Percentiles rank a stretch among this genome's conserved stretches.
Evolutionary conservation across 2,113 vertebrate genomes (phyloP).

Genomic region (Murina feae): DNA sequence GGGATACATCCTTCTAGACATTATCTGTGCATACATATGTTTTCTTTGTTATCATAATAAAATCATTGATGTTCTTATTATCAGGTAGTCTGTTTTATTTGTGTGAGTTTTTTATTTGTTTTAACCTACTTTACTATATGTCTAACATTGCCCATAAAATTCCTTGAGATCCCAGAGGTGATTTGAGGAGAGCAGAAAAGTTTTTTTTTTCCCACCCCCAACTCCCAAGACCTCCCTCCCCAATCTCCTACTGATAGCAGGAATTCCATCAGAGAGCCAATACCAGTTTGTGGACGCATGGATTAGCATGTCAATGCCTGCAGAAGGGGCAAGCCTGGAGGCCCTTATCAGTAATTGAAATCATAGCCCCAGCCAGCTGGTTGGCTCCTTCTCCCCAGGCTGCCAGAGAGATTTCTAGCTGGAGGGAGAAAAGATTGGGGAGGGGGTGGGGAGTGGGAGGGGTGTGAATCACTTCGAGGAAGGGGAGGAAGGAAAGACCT

Average conservation of each 20-base stretch:
- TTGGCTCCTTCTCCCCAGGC: neutral
- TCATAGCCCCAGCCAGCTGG: neutral
- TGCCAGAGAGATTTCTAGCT: neutral
- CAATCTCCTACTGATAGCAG: neutral
- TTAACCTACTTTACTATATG: neutral
- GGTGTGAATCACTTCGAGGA: neutral
- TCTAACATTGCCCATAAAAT: neutral
- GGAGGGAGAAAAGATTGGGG: neutral
- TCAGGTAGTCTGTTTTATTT: neutral
- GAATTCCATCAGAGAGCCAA: neutral
- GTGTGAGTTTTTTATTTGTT: neutral
- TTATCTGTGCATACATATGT: neutral
- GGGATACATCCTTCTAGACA: neutral
- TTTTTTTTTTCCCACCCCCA: neutral
- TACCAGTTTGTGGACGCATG: accelerated
- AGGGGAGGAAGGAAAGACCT: neutral
- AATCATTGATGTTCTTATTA: neutral
- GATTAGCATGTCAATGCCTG: neutral
- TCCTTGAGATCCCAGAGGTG: neutral
- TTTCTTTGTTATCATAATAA: neutral
- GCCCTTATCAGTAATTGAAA: neutral
- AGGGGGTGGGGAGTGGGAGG: accelerated
- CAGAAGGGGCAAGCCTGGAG: neutral
- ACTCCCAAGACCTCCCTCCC: neutral
- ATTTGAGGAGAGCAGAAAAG: neutral